These are phyloP conservation scores for Ageneiosus marmoratus DNA, from an alignment of 2,113 vertebrate genomes.

Conservation along the genomic window DNA sequence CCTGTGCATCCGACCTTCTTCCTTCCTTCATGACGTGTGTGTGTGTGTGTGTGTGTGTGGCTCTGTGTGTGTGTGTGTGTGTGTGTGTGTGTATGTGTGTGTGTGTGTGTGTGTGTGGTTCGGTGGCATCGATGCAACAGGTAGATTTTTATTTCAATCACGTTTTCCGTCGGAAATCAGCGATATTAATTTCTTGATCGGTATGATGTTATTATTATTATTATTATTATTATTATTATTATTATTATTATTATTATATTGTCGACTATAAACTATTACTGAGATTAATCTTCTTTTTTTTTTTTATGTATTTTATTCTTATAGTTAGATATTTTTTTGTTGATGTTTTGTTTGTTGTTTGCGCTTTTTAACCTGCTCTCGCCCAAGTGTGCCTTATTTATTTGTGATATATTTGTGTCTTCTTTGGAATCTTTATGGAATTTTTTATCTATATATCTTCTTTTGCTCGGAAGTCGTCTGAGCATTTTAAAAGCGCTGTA, in stretches of 20 bases:
- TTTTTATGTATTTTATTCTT: background rate
- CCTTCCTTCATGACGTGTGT: conserved; percentile 12
- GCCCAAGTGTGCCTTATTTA: background rate
- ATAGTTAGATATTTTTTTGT: background rate
- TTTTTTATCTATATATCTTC: background rate
- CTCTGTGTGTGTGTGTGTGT: background rate
- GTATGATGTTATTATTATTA: background rate
- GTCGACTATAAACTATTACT: background rate
- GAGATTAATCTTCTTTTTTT: background rate
- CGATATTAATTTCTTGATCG: background rate
- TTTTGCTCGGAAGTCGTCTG: background rate
- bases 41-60: background rate
- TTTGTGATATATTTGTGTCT: background rate
- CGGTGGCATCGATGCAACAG: conserved; percentile 28
- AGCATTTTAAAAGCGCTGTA: background rate
- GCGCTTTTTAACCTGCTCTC: background rate
- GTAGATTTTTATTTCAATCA: conserved; percentile 9
- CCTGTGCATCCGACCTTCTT: conserved; percentile 15
- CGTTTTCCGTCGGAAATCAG: background rate
- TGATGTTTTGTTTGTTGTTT: background rate
- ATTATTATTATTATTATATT: background rate
- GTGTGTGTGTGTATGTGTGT: background rate
- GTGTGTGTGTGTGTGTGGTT: background rate
- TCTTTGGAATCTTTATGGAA: background rate
- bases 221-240: conserved; percentile 3